Percentiles rank a stretch among this genome's conserved stretches.
phyloP scores from a whole-genome alignment of 2,113 vertebrate genomes.

The Cisticola juncidis region DNA sequence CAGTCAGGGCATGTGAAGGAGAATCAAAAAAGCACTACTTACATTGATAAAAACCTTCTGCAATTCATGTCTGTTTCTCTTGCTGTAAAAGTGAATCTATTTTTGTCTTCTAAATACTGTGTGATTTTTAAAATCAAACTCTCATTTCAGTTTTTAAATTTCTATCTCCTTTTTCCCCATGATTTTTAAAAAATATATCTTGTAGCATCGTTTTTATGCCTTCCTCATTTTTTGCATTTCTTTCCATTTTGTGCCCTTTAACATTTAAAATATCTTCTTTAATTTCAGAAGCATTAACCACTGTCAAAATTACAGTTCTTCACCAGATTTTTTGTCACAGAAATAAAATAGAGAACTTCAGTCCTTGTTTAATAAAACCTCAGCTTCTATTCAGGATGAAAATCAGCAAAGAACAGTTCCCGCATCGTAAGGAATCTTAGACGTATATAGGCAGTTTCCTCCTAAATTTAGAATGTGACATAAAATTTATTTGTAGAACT shows the following conservation, averaged over 20 bases:
- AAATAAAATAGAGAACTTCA: background rate
- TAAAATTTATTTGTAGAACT: background rate
- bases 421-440: background rate
- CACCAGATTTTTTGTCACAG: background rate
- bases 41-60: background rate
- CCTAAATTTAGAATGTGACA: background rate
- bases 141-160: background rate
- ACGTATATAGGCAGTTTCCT: background rate
- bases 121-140: background rate
- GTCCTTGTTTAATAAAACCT: background rate
- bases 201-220: background rate
- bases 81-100: background rate
- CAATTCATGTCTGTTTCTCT: background rate
- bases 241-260: background rate
- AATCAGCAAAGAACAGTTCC: background rate
- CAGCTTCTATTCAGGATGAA: background rate
- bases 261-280: background rate
- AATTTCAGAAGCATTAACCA: background rate
- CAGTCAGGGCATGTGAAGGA: background rate
- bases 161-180: background rate
- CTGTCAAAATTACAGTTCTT: background rate
- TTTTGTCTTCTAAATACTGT: slow-evolving; percentile 3
- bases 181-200: background rate
- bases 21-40: background rate
- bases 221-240: background rate